Evolutionary conservation across 2,888 invertebrate genomes (phyloP), one percentile per base, ranked within the genome.

Genomic region (Scrobipalpa atriplicella): DNA sequence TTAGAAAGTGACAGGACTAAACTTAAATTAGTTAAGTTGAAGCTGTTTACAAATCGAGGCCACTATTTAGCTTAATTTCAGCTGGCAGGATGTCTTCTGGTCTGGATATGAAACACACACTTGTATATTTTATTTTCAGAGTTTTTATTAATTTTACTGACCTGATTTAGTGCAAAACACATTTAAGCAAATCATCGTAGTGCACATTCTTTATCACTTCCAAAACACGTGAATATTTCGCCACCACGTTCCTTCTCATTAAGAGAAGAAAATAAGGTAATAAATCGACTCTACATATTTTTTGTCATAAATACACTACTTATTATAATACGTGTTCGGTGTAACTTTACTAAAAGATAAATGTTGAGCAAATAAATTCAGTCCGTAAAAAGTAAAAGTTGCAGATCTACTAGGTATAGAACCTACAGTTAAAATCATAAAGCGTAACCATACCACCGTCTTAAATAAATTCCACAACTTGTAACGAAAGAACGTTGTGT

Each of bases 151-250:
- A n/a, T n/a, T n/a, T n/a, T n/a, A 67, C 68, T 36, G 58, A 66
- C 67, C 66, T 62, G 62, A 16, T 29, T 66, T 62, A 6, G 66
- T 41, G 60, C 71, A 71, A 58, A 71, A 71, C 21, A 71, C 58
- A 56, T 69, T 69, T 2, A 69, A 65, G 38, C 71, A 71, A 58
- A 69, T 47, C 29, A 68, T 67, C 0, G 61, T 21, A 10, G 41
- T 38, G 13, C 61, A n/a, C n/a, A n/a, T 61, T 64, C 19, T 8
- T 11, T 1, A n/a, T n/a, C n/a, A 21, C n/a, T 47, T 11, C 41
- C 47, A 19, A 8, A 29, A 41, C 58, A 64, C 58, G 47, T 52
- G 54, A 13, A 52, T 62, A 47, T 43, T 43, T 54, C 61, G n/a
- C n/a, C 51, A 9, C 5, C n/a, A 19, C 52, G n/a, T 3, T 47